These are phyloP conservation scores for Ceratothoa steindachneri DNA, from an alignment of 2,888 invertebrate genomes.

Conservation along the genomic window DNA sequence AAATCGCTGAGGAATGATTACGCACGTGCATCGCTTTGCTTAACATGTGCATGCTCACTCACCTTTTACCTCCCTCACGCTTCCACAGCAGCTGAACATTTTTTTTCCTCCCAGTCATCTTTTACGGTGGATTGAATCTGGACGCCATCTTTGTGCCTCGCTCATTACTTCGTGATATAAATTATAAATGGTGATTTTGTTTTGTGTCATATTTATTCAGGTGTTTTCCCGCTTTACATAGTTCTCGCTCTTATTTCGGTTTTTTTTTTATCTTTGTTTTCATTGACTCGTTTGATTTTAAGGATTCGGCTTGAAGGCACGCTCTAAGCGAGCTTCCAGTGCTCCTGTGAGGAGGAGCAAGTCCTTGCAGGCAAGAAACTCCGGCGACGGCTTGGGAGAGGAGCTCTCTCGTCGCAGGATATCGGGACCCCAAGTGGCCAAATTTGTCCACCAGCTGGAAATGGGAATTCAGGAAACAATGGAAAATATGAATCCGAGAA, in stretches of 20 bases:
- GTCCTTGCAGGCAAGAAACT: slow-evolving; percentile 14
- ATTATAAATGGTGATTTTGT: too few species aligned
- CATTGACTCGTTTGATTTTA: slow-evolving; percentile 13
- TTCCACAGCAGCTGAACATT: too few species aligned
- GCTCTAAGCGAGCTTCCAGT: slow-evolving; percentile 2
- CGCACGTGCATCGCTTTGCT: too few species aligned
- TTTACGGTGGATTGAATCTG: too few species aligned
- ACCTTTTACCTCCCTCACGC: too few species aligned
- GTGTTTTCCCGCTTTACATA: background rate
- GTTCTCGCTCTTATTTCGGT: background rate
- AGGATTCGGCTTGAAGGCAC: slow-evolving; percentile 44
- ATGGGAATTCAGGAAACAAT: slow-evolving; percentile 42
- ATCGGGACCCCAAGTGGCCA: slow-evolving; percentile 35
- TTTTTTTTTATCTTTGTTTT: background rate
- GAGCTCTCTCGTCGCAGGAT: background rate
- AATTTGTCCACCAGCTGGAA: slow-evolving; percentile 41
- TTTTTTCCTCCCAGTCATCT: too few species aligned
- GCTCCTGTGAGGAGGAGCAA: slow-evolving; percentile 16
- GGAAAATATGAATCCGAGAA: slow-evolving; percentile 42
- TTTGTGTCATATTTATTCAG: too few species aligned
- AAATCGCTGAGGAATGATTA: too few species aligned
- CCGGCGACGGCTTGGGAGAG: background rate
- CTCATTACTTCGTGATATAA: too few species aligned
- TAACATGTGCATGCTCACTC: too few species aligned
- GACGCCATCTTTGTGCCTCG: too few species aligned